Conservation (phyloP, 2,888 invertebrate genomes). For the Liopterus haemorrhoidalis region DNA sequence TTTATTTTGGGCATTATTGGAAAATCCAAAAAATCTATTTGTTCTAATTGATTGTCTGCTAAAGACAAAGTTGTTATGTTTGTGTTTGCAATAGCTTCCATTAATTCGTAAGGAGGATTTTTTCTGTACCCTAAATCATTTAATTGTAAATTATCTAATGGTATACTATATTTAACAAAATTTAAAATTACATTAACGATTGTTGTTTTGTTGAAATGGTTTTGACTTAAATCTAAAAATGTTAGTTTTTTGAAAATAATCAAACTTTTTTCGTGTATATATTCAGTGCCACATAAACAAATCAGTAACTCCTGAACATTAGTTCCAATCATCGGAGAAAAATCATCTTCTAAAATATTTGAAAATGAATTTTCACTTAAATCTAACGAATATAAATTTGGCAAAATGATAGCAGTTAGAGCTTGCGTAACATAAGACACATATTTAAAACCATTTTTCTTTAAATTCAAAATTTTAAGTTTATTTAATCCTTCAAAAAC, state of each 20-base stretch:
- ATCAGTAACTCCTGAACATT: slow-evolving; percentile 47
- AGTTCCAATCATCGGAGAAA: slow-evolving; percentile 47
- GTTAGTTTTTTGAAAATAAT: slow-evolving; percentile 46
- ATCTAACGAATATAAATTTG: slow-evolving; percentile 47
- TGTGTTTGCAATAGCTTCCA: slow-evolving; percentile 50
- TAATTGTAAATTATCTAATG: slow-evolving; percentile 48
- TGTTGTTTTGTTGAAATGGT: slow-evolving; percentile 47
- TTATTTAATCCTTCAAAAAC: slow-evolving; percentile 51
- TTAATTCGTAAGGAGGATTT: slow-evolving; percentile 46
- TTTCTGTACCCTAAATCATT: slow-evolving; percentile 52
- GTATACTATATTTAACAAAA: slow-evolving; percentile 43
- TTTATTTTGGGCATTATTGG: slow-evolving; percentile 53
- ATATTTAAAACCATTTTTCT: slow-evolving; percentile 52
- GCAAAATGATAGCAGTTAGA: slow-evolving; percentile 46
- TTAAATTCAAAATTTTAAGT: slow-evolving; percentile 49
- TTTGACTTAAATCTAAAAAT: slow-evolving; percentile 50
- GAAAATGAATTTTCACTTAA: slow-evolving; percentile 52
- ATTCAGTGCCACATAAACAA: slow-evolving; percentile 51
- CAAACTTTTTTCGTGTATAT: slow-evolving; percentile 50
- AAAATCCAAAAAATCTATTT: slow-evolving; percentile 48
- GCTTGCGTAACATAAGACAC: slow-evolving; percentile 47
- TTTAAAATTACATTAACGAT: slow-evolving; percentile 46
- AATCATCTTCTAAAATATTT: slow-evolving; percentile 46
- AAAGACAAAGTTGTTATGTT: slow-evolving; percentile 49
- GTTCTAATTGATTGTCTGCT: slow-evolving; percentile 54